Conservation (phyloP, 2,888 invertebrate species). For the Pyrocoelia pectoralis region DNA sequence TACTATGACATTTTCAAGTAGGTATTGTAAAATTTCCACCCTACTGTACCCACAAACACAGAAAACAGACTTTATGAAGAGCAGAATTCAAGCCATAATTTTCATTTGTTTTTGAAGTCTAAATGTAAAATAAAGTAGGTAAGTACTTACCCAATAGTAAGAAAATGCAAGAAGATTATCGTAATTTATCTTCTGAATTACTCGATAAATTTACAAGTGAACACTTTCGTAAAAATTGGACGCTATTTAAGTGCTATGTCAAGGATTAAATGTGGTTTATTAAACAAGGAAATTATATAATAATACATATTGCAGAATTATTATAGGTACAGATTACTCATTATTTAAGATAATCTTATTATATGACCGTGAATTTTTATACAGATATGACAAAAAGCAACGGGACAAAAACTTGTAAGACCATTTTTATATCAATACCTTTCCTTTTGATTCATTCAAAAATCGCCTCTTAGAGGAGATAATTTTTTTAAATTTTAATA, state of each 20-base stretch:
- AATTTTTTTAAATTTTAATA: too few species aligned
- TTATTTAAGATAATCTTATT: neutral
- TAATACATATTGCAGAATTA: constrained; percentile 5
- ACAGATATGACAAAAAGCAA: neutral
- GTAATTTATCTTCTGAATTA: neutral
- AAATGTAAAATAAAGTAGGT: too few species aligned
- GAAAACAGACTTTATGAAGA: too few species aligned
- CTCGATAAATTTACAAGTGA: neutral
- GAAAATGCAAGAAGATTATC: neutral
- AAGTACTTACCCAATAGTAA: too few species aligned
- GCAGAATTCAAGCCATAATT: too few species aligned
- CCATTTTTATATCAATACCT: too few species aligned
- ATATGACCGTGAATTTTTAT: neutral
- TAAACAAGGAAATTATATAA: constrained; percentile 9
- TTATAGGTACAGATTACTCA: neutral
- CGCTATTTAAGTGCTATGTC: constrained; percentile 6
- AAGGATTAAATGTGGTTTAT: constrained; percentile 3
- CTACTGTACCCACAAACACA: too few species aligned
- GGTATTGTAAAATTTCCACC: too few species aligned
- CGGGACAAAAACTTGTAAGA: neutral
- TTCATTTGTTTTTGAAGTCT: too few species aligned
- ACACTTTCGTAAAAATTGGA: neutral
- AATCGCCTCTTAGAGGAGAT: too few species aligned
- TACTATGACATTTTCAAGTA: too few species aligned
- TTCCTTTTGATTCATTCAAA: too few species aligned